Conservation (phyloP, 2,888 invertebrate species). For the Pseudococcus jackbeardsleyi region DNA sequence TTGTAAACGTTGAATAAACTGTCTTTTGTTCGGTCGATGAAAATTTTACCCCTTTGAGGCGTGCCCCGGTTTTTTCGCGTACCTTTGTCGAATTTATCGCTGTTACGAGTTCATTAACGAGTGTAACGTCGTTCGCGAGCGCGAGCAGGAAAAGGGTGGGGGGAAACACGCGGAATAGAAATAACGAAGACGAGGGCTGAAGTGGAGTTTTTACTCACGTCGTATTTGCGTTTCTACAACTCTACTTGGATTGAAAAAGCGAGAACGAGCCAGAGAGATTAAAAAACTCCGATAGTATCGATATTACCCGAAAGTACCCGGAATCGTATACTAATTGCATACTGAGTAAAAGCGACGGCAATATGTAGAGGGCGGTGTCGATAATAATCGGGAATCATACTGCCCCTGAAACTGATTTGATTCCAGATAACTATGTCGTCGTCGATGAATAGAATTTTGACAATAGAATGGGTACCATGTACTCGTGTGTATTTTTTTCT, state of each 20-base stretch:
- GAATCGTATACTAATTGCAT: not conserved
- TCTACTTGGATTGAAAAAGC: not conserved
- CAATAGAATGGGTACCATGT: not conserved
- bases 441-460: not conserved
- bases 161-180: not conserved
- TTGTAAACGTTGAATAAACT: constrained; percentile 64
- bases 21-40: constrained; percentile 60
- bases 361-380: constrained; percentile 30
- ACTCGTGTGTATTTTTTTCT: not conserved
- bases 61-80: constrained; percentile 57
- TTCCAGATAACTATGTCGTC: constrained; percentile 9
- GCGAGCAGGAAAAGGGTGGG: not conserved
- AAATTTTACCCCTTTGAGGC: constrained; percentile 64
- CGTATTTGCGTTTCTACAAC: too few species aligned
- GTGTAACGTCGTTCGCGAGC: not conserved
- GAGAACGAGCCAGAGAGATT: not conserved
- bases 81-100: constrained; percentile 54
- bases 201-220: not conserved
- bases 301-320: not conserved
- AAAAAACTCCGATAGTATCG: constrained; percentile 33
- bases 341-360: not conserved
- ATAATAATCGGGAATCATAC: constrained; percentile 4
- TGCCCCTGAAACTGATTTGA: constrained; percentile 24
- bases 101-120: constrained; percentile 43
- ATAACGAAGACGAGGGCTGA: not conserved